phyloP scores from a whole-genome alignment of 2,113 vertebrate species.

The Callaeas wilsoni region DNA sequence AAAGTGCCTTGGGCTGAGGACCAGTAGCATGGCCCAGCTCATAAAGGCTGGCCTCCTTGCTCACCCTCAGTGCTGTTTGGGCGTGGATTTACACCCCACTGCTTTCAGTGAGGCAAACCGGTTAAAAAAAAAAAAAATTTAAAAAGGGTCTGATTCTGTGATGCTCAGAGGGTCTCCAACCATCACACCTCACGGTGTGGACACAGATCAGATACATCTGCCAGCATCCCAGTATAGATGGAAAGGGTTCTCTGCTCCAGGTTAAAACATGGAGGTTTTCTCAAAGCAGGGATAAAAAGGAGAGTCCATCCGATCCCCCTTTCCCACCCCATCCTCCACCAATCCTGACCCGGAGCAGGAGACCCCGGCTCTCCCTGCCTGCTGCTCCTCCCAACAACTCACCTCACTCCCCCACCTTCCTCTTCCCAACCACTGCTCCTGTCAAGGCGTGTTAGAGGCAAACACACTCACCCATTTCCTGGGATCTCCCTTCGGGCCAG shows the following conservation, averaged over 20 bases:
- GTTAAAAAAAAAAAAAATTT: not conserved
- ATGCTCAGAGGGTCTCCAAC: not conserved
- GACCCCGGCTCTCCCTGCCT: not conserved
- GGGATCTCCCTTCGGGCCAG: not conserved
- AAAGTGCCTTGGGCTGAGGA: not conserved
- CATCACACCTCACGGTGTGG: not conserved
- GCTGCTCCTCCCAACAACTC: not conserved
- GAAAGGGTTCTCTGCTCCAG: not conserved
- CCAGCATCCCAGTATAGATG: not conserved
- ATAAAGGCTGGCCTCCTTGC: not conserved
- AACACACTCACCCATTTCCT: not conserved
- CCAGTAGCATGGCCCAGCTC: not conserved
- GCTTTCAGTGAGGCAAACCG: not conserved
- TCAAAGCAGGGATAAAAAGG: not conserved
- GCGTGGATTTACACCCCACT: not conserved
- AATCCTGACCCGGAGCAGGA: not conserved
- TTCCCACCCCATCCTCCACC: not conserved
- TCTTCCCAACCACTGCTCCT: not conserved
- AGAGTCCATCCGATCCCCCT: not conserved
- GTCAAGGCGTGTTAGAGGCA: not conserved
- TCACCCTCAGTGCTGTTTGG: fast-evolving
- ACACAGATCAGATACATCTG: no score
- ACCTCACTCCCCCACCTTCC: not conserved
- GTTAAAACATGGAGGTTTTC: not conserved
- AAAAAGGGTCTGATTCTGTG: not conserved